Base-by-base conservation (phyloP, 2,888 invertebrate genomes). In the Allophyes oxyacanthae region DNA sequence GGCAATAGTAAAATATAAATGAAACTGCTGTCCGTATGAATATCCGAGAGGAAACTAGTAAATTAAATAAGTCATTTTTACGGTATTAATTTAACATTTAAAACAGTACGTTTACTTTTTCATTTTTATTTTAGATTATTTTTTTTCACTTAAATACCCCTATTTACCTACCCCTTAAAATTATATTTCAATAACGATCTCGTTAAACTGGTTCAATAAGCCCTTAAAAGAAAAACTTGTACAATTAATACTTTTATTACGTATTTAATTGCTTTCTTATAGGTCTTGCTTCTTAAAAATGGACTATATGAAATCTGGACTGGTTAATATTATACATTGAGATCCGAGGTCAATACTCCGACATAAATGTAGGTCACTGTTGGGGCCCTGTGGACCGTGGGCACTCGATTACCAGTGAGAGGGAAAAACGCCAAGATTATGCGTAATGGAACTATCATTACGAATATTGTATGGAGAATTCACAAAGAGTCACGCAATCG, bases 261-360 rank as follows among this genome's bases (percentile, higher is more conserved):
- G 44, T 5, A 28, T 11, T 28, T 28, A 28, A 28, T 28, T 11
- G 33, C 8, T 48, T 40, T 28, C 44, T 13, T 30, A 37, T 14
- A 37, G 11, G 59, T 56, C 66, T 60, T 65, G 48, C 49, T 60
- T 68, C 61, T 69, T 51, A 49, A 69, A 71, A 72, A 65, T 60
- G 64, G 75, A 72, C 67, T 76, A 78, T 78, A 78, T 67, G 60
- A 83, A 85, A 79, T 85, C 79, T 83, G 83, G 78, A 75, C 78
- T 84, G 81, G 75, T 82, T 81, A 81, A 85, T 85, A 83, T 81
- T 75, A 79, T 76, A 79, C 78, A 62, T 62, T 67, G 79, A 75
- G 74, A 72, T 69, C 37, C 15, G 83, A 81, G 90, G 89, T 91
- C 90, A 86, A 86, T 88, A 86, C 84, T 84, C 87, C 62, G 78